Conservation (phyloP, 2,888 invertebrate genomes). For the Standfussiana lucernea region DNA sequence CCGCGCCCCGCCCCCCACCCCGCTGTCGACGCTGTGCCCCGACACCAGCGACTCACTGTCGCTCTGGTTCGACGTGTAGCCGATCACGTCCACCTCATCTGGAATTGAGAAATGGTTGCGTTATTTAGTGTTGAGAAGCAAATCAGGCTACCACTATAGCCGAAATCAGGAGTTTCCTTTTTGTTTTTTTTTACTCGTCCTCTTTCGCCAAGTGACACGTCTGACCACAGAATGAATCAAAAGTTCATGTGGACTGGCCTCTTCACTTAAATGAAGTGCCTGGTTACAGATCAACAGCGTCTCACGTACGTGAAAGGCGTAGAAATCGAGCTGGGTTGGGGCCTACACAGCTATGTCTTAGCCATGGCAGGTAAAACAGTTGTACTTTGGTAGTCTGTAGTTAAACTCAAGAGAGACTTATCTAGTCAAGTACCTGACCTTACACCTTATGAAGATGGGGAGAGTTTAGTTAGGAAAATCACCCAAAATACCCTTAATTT, state of each 20-base stretch:
- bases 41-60: slow-evolving; percentile 96
- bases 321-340: background rate
- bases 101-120: slow-evolving; percentile 74
- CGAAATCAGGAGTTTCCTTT: background rate
- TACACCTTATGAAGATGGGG: background rate
- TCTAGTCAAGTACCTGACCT: background rate
- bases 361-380: background rate
- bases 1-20: slow-evolving; percentile 90
- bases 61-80: slow-evolving; percentile 96
- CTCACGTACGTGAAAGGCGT: background rate
- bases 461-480: no score
- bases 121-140: slow-evolving; percentile 7
- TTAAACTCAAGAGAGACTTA: background rate
- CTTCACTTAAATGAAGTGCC: background rate
- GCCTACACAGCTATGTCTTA: background rate
- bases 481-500: background rate
- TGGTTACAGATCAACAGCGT: background rate
- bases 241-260: background rate
- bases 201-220: background rate
- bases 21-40: slow-evolving; percentile 93
- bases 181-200: background rate
- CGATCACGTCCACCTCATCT: slow-evolving; percentile 97
- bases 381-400: no score
- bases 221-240: background rate
- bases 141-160: background rate